Evolutionary conservation across 2,113 vertebrate species (phyloP), one percentile per base, ranked within the genome.

Genomic region (Plotosus lineatus): DNA sequence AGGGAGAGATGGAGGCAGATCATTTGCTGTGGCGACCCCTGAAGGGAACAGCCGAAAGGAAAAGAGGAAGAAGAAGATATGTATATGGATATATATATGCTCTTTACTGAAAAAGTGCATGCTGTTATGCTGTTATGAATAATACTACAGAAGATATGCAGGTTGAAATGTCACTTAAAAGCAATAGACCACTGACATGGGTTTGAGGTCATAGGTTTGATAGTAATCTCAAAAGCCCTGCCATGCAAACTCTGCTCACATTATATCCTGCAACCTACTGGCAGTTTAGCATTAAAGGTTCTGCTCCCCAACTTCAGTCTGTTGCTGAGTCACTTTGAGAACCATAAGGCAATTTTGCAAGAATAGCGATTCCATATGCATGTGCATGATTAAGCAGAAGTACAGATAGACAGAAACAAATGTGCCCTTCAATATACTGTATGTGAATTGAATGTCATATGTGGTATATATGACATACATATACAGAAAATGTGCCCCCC

Each of bases 291-390:
- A 76, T 73, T 75, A 40, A 50, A 11, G 0, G n/a, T 31, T 50
- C 33, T 71, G 84, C 51, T 75, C 61, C 51, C 74, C 3, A 36
- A 75, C 55, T 19, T 42, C 3, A 17, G 15, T n/a, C 19, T 75
- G n/a, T 40, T 44, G 71, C 33, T 79, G 76, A 85, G 73, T 80
- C 84, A 85, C 73, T 66, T n/a, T 80, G 65, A 82, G 60, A 80
- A 40, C 28, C 0, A 17, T 53, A 56, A 51, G n/a, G 21, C 33
- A n/a, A 42, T n/a, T 38, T 46, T 31, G 51, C 53, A 46, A 19
- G 53, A 53, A 33, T 17, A 53, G 31, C 36, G 38, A 36, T 14
- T 26, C n/a, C 36, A 79, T 53, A 21, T 74, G 77, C 36, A 8
- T 65, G n/a, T 77, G 61, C 56, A 42, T 3, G 6, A 7, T 26